A percentile compares a stretch with the other conserved stretches of the same genome.
Conservation (phyloP, 2,888 invertebrate genomes). For the Acrobasis consociella region DNA sequence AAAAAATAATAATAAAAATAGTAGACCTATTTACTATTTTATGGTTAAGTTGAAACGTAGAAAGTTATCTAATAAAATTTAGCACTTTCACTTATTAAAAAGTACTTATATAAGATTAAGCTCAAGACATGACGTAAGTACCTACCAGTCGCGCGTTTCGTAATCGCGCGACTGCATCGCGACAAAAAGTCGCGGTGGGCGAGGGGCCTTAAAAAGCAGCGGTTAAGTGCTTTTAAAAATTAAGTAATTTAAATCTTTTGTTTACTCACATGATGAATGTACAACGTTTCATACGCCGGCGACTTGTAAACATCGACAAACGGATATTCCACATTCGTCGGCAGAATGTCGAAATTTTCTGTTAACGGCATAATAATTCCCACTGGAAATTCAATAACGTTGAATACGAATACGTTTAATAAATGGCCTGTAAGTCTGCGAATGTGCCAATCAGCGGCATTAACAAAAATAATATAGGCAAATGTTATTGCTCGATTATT, state of each 20-base stretch:
- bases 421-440: constrained; percentile 19
- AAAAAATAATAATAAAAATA: constrained; percentile 31
- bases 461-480: constrained; percentile 11
- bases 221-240: background rate
- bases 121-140: too few species aligned
- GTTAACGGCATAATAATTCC: constrained; percentile 74
- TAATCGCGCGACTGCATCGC: too few species aligned
- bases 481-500: constrained; percentile 12
- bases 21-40: too few species aligned
- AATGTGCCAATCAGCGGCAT: constrained; percentile 19
- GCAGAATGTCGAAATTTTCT: constrained; percentile 70
- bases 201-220: too few species aligned
- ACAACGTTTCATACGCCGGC: constrained; percentile 63
- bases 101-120: too few species aligned
- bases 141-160: too few species aligned
- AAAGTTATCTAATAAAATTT: too few species aligned
- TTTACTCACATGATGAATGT: constrained; percentile 70
- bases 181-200: too few species aligned
- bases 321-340: constrained; percentile 78
- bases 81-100: too few species aligned
- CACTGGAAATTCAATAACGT: constrained; percentile 47
- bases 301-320: constrained; percentile 64
- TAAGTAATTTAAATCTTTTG: background rate
- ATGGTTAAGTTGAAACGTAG: too few species aligned
- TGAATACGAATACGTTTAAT: constrained; percentile 16